Evolutionary conservation across 2,113 vertebrate genomes (phyloP), one percentile per base, ranked within the genome.

Genomic region (Illadopsis cleaveri): DNA sequence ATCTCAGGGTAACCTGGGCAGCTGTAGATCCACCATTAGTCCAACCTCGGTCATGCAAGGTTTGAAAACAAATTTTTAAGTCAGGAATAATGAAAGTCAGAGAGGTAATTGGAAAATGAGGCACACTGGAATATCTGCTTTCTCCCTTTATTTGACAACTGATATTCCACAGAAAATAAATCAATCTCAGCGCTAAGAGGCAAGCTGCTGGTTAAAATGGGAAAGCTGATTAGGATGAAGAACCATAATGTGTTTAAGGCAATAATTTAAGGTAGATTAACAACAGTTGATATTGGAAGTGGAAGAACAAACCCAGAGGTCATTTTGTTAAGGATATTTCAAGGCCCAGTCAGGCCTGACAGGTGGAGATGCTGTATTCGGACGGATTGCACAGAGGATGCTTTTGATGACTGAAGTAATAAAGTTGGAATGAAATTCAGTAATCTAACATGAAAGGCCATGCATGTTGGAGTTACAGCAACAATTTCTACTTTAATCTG

Each of bases 341-440:
- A 37, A 73, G 75, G 82, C 57, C 31, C 40, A 20, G 37, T 53
- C 40, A 20, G 37, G 50, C 58, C 72, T 77, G 70, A 57, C 57
- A 80, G 62, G 40, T 16, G 15, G 51, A 88, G 58, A 40, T 61
- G 45, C 48, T 40, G 18, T 27, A 33, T 28, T 77, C 0, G 0
- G 76, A 54, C 42, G 54, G 24, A 66, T 30, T 45, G 54, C 71
- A 82, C 25, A 56, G 61, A 40, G 68, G 64, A 58, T 83, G 38
- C n/a, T 77, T 97, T 92, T 83, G 76, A 78, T 83, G 80, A 62
- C 44, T 47, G 30, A 83, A 88, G 88, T 54, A 92, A 94, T 73
- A 20, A 90, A 93, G 61, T 11, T 66, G 68, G 71, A 86, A 51
- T 51, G 51, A 94, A 92, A 92, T 83, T 92, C 50, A 75, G 35